Evolutionary conservation across 2,113 vertebrate genomes (phyloP).

Genomic region (Gymnocephalus cernua): DNA sequence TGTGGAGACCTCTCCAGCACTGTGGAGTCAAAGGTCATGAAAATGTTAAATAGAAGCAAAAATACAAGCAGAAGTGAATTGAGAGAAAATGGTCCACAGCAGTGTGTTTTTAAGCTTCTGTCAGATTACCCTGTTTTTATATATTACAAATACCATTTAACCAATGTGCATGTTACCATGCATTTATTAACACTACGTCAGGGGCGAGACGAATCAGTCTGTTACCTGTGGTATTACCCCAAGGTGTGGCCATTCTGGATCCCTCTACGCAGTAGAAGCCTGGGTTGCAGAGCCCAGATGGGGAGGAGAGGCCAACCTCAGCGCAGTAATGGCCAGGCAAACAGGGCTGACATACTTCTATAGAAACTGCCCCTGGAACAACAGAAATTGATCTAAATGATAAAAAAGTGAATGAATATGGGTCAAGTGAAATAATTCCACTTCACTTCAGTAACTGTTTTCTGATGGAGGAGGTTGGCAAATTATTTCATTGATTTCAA

Average conservation of each 20-base stretch:
- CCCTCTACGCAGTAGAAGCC: slow-evolving; percentile 87
- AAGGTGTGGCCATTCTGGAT: slow-evolving; percentile 80
- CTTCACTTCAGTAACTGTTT: neutral
- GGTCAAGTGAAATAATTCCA: neutral
- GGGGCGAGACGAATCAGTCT: neutral
- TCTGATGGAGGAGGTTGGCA: neutral
- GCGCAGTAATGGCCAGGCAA: slow-evolving; percentile 82
- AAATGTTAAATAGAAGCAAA: slow-evolving; percentile 38
- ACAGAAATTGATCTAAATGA: slow-evolving; percentile 6
- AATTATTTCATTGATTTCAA: neutral
- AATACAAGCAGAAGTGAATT: slow-evolving; percentile 22
- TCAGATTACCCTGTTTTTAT: slow-evolving; percentile 17
- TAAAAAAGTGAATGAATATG: neutral
- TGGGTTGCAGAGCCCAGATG: slow-evolving; percentile 85
- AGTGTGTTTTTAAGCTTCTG: slow-evolving; percentile 3
- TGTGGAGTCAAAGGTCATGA: slow-evolving; percentile 32
- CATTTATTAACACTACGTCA: slow-evolving; percentile 4
- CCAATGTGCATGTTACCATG: neutral
- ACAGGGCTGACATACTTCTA: slow-evolving; percentile 79
- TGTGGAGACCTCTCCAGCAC: slow-evolving; percentile 10
- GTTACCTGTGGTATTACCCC: slow-evolving; percentile 68
- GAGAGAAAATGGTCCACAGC: slow-evolving; percentile 3
- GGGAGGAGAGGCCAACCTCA: slow-evolving; percentile 80
- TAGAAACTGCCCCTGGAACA: slow-evolving; percentile 75
- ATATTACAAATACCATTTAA: slow-evolving; percentile 12